Evolutionary conservation across 30 jellyfish, hydroid and myxozoan genomes (phyloP), one percentile per base, ranked within the genome.

Genomic region (Chrysaora quinquecirrha): DNA sequence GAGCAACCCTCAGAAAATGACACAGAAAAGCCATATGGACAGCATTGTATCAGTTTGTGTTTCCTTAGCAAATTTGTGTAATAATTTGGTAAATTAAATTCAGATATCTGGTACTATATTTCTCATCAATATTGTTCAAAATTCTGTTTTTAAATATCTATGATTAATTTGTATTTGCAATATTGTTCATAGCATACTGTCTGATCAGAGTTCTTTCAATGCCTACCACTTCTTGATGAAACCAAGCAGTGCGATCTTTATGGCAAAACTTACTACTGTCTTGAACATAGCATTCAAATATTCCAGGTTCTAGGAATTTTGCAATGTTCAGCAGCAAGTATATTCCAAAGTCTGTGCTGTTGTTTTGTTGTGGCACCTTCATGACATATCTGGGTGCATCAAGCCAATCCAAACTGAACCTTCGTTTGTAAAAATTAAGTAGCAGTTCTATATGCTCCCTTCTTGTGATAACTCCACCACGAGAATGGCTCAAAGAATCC

Each of bases 401-500:
- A 33, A 0, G 34, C 48, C 71, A 38, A n/a, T 46, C 7, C 84
- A 38, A 25, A 4, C 23, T 38, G 50, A 38, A 46, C 43, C 71
- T 71, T 1, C 25, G 16, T 23, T 71, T n/a, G 43, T 32, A 28
- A 71, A 71, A 38, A 16, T 32, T 66, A 2, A 66, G 78, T 27
- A 66, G 4, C 24, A 27, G 54, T 27, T 29, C 78, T 4, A 28
- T 66, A 28, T 66, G 29, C 27, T 29, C 58, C 21, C 43, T 46
- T 33, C 84, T 20, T 71, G 71, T n/a, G 43, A 38, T 71, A 33
- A 38, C 84, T n/a, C 48, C 71, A 20, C 48, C 71, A 19, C 21
- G 84, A 30, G 32, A 73, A 30, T 71, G 73, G 71, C 84, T 71
- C 34, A 71, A 18, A 32, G 84, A 71, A 46, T 71, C 84, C 84